Evolutionary conservation across 2,113 vertebrate species (phyloP), one percentile per base, ranked within the genome.

Genomic region (Chaenocephalus aceratus): DNA sequence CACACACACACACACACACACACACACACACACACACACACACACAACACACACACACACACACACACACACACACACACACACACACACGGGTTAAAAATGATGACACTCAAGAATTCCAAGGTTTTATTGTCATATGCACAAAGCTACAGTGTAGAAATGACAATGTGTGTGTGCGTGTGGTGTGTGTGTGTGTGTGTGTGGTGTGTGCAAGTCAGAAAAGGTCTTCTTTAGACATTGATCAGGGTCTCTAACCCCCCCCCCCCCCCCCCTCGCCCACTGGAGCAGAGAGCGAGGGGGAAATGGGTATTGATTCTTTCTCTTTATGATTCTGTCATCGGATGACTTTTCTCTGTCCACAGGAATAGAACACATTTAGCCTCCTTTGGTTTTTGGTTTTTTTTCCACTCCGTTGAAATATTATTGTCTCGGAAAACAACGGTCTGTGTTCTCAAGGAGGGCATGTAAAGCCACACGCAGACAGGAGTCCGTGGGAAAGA

Each of bases 221-320:
- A 60, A 75, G 68, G 72, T 82, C 60, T 74, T 78, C 70, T 89
- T 86, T 89, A 86, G 85, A 83, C 87, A 94, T 90, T 86, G 90
- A n/a, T 91, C 87, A 89, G 78, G 82, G 86, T 73, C 89, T 85
- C 67, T 89, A 87, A 87, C 45, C 73, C 75, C 83, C 75, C n/a
- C n/a, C n/a, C n/a, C n/a, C n/a, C n/a, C n/a, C n/a, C 80, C 26
- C 15, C 44, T 82, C 64, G 53, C 72, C 82, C 82, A 85, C 71
- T 69, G 61, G 77, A 90, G 21, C n/a, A 21, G 21, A 21, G 21
- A 74, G 76, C 80, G 74, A 87, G 80, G 79, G 71, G 89, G n/a
- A n/a, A 94, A 92, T 93, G 79, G 92, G 80, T n/a, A n/a, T n/a
- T n/a, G n/a, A n/a, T n/a, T n/a, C n/a, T n/a, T n/a, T n/a, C n/a